Percentiles rank a stretch among this genome's conserved stretches.
These are phyloP conservation scores for Dioctria rufipes DNA, from an alignment of 2,888 invertebrate genomes.

Conservation along the genomic window DNA sequence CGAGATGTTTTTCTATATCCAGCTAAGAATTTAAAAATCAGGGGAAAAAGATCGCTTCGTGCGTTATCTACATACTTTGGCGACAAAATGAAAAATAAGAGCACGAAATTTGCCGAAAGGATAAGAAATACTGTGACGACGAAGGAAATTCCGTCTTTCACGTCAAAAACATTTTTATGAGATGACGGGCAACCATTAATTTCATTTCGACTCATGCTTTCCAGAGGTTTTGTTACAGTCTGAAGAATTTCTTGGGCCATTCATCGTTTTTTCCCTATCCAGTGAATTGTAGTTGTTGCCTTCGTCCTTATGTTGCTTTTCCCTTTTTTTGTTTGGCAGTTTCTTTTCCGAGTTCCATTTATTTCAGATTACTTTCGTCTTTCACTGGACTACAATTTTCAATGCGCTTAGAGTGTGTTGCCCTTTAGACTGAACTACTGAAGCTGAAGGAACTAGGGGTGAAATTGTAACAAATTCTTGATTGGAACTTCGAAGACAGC, in stretches of 20 bases:
- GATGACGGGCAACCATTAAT: constrained; percentile 59
- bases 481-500: constrained; percentile 45
- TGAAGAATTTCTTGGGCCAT: constrained; percentile 39
- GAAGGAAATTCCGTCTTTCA: constrained; percentile 59
- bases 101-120: constrained; percentile 26
- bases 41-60: too few species aligned
- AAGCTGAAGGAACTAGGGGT: constrained; percentile 34
- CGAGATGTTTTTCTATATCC: too few species aligned
- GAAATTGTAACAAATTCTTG: constrained; percentile 29
- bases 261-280: constrained; percentile 26
- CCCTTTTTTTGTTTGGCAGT: background rate
- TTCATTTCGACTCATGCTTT: constrained; percentile 60
- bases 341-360: constrained; percentile 39
- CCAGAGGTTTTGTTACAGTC: constrained; percentile 52
- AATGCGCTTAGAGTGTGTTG: constrained; percentile 23
- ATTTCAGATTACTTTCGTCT: constrained; percentile 46
- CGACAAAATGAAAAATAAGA: background rate
- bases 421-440: constrained; percentile 20
- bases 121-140: constrained; percentile 35
- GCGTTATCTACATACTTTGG: too few species aligned
- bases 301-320: constrained; percentile 19
- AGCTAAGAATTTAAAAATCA: too few species aligned
- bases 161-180: constrained; percentile 60
- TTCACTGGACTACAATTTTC: constrained; percentile 42
- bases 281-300: constrained; percentile 12